Evolutionary conservation across 2,888 invertebrate genomes (phyloP).

Genomic region (Caenorhabditis parvicauda): DNA sequence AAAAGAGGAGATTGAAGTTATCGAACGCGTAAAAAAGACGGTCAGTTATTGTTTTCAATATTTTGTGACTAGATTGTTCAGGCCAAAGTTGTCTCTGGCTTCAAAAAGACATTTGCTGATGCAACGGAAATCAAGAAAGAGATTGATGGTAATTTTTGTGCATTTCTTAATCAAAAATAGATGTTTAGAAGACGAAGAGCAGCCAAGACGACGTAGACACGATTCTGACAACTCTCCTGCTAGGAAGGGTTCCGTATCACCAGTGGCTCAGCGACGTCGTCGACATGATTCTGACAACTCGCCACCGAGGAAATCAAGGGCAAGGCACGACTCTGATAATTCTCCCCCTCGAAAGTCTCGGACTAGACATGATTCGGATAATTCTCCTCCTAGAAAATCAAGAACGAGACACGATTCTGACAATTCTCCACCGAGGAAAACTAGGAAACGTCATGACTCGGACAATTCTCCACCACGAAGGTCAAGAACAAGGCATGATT

Average conservation of each 20-base stretch:
- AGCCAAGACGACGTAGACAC: conserved; percentile 9
- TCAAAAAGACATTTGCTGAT: conserved; percentile 23
- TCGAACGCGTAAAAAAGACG: conserved; percentile 28
- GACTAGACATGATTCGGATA: conserved; percentile 5
- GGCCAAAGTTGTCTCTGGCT: conserved; percentile 20
- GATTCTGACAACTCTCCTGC: conserved; percentile 1
- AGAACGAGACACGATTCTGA: conserved; percentile 6
- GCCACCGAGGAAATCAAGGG: conserved; percentile 2
- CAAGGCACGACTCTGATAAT: conserved; percentile 17
- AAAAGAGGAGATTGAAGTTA: conserved; percentile 31
- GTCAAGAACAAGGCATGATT: conserved; percentile 6
- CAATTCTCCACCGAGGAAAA: conserved; percentile 15
- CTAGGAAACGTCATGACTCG: too few species aligned
- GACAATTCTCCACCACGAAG: conserved; percentile 1
- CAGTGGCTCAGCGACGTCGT: not conserved
- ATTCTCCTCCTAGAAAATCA: conserved; percentile 6
- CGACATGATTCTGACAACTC: conserved; percentile 20
- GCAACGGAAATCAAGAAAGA: conserved; percentile 10
- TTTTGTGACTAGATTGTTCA: not conserved
- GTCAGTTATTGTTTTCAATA: too few species aligned
- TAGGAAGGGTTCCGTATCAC: not conserved
- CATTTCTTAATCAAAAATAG: not conserved
- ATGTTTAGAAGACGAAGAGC: conserved; percentile 8
- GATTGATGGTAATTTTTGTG: conserved; percentile 1
- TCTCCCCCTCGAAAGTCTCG: conserved; percentile 16